Evolutionary conservation across 2,113 vertebrate genomes (phyloP).

Genomic region (Nannobrachium achirus): DNA sequence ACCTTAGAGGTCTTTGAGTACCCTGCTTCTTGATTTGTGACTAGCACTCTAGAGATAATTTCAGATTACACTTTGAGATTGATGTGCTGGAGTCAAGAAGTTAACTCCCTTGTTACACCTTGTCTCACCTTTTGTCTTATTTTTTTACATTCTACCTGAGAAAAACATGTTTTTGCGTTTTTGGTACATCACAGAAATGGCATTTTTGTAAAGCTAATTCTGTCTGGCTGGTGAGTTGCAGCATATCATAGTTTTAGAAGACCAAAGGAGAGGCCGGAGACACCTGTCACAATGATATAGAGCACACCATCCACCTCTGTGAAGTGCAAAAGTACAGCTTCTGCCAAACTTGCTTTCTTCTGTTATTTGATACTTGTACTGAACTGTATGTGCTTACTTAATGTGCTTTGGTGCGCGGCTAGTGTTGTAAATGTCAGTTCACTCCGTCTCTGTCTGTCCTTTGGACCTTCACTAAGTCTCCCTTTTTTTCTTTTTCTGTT

Average conservation of each 20-base stretch:
- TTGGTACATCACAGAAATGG: not conserved
- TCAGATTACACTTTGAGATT: not conserved
- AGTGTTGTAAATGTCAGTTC: constrained; percentile 11
- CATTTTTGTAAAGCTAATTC: not conserved
- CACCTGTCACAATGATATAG: not conserved
- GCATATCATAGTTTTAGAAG: not conserved
- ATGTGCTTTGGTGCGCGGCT: not conserved
- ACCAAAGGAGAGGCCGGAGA: not conserved
- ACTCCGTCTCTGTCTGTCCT: not conserved
- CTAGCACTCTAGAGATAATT: not conserved
- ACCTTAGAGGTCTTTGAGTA: not conserved
- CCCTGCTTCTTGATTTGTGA: constrained; percentile 3
- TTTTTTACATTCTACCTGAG: not conserved
- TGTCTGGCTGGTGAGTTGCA: not conserved
- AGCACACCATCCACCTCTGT: not conserved
- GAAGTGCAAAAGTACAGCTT: not conserved
- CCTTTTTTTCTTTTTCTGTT: not conserved
- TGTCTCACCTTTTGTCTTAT: too few relatives aligned
- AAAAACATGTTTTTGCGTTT: not conserved
- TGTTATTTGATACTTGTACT: not conserved
- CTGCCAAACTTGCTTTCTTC: constrained; percentile 5
- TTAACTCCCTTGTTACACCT: not conserved
- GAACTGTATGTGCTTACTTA: not conserved
- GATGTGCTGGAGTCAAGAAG: constrained; percentile 1
- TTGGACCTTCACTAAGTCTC: not conserved